Base-by-base conservation (phyloP, 2,888 invertebrate genomes). In the Drosophila paranaensis region DNA sequence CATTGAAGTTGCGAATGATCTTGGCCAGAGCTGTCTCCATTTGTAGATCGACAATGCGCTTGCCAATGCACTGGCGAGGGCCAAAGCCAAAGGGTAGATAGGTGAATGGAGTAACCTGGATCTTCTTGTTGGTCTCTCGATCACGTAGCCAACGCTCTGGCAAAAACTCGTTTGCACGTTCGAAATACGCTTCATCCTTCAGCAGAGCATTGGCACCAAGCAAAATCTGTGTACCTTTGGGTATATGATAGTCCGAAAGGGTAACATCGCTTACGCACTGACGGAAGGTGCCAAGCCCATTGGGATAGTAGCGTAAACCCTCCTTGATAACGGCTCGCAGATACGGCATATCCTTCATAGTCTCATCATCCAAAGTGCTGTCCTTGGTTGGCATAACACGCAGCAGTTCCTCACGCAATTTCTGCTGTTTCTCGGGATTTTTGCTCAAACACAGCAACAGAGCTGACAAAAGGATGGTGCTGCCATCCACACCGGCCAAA, bases 241-340 rank as follows among this genome's bases (percentile, higher is more conserved):
- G 95, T 83, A 96, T 93, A 65, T 91, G 90, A 84, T 95, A 96
- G 10, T 95, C 95, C n/a, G 94, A 93, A 0, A 96, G 85, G 13
- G 94, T 93, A 6, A 95, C 93, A 67, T 95, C 95, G 42, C 93
- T 93, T 0, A 91, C 90, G 54, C 94, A 93, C 61, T 91, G 91
- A 66, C 96, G 93, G 11, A 94, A 80, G 71, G 94, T 95, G 4
- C 94, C 95, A 14, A 94, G 90, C 0, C 94, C 94, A 2, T 95
- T 94, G 0, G 95, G 95, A 82, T 94, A 93, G n/a, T 95, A 74
- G 81, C 96, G 93, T 66, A 96, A 90, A 0, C 95, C 93, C 91
- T 97, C 96, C 88, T 96, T 96, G 43, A 96, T 94, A 79, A 95
- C 96, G 0, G 96, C 96, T 71, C 94, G 95, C 25, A 97, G 89